phyloP scores from a whole-genome alignment of 2,888 invertebrate species.

The Zelleria hepariella region DNA sequence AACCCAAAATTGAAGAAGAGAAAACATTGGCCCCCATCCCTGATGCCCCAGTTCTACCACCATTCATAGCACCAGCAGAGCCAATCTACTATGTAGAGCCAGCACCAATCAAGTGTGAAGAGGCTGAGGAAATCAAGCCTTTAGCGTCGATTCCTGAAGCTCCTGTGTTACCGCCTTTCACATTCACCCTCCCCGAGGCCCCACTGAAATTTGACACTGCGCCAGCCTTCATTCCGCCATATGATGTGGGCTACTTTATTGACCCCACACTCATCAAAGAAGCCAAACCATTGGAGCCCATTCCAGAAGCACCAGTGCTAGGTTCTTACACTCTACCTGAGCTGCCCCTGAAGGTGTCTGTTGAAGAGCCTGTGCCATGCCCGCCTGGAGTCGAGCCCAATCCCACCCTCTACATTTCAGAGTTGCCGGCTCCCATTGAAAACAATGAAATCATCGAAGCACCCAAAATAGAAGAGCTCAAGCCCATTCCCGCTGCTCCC shows the following conservation, averaged over 20 bases:
- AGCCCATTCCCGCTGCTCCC: conserved; percentile 16
- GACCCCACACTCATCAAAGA: background rate
- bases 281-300: background rate
- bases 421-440: background rate
- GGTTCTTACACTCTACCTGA: conserved; percentile 4
- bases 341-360: conserved; percentile 5
- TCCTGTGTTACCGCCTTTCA: background rate
- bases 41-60: conserved; percentile 9
- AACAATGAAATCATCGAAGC: conserved; percentile 7
- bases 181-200: no score
- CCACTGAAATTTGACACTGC: no score
- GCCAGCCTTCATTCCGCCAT: background rate
- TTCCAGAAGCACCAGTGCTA: conserved; percentile 9
- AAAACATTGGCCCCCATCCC: background rate
- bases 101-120: background rate
- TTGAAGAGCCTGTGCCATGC: background rate
- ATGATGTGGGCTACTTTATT: background rate
- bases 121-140: background rate
- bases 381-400: conserved; percentile 1
- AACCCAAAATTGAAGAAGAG: background rate
- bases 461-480: background rate
- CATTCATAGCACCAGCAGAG: conserved; percentile 3
- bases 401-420: conserved; percentile 10
- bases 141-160: background rate
- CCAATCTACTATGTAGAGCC: background rate